Percentiles rank a stretch among this genome's conserved stretches.
Conservation (phyloP, 2,113 vertebrate species). For the Daboia siamensis region DNA sequence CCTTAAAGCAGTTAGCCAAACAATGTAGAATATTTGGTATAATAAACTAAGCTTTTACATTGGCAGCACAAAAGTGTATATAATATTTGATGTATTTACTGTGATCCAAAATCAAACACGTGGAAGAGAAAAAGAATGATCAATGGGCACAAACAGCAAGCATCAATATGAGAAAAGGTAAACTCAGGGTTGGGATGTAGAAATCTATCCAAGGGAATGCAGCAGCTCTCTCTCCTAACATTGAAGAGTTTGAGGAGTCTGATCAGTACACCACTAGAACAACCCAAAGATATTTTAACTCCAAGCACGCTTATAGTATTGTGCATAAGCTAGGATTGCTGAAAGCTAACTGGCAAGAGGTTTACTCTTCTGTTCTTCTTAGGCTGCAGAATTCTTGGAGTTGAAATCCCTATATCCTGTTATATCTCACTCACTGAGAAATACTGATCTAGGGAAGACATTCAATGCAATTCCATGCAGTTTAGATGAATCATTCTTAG, state of each 20-base stretch:
- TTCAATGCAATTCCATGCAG: background rate
- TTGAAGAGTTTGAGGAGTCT: background rate
- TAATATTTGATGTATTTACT: background rate
- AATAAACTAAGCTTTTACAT: background rate
- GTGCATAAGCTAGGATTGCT: background rate
- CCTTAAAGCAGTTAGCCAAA: background rate
- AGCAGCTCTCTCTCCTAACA: background rate
- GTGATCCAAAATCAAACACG: background rate
- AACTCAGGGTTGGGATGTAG: background rate
- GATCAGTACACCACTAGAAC: background rate
- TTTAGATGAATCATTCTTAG: background rate
- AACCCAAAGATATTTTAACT: background rate
- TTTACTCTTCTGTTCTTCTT: background rate
- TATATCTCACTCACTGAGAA: background rate
- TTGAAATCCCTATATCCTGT: background rate
- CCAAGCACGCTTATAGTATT: background rate
- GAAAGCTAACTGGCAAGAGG: background rate
- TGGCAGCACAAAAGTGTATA: background rate
- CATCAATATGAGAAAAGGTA: background rate
- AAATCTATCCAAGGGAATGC: background rate
- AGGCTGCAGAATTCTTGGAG: background rate
- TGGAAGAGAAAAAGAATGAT: background rate
- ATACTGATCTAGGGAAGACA: background rate
- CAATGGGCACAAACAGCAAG: background rate
- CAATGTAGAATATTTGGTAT: background rate